phyloP scores from a whole-genome alignment of 2,113 vertebrate species.

The Eptatretus burgeri region DNA sequence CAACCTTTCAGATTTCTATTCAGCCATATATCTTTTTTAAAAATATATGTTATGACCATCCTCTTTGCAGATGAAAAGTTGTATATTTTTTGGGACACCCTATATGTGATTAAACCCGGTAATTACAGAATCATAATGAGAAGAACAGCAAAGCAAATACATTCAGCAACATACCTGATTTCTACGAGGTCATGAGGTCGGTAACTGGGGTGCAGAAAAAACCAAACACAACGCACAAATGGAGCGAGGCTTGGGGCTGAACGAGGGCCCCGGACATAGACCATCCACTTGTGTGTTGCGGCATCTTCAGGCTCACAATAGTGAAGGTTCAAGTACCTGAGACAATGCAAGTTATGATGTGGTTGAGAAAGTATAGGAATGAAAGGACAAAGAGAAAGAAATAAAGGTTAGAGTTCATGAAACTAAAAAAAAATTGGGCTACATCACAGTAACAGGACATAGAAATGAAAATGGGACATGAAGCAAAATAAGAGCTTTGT shows the following conservation, averaged over 20 bases:
- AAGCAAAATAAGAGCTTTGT: constrained; percentile 6
- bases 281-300: constrained; percentile 98
- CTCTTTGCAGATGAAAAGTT: no score
- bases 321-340: constrained; percentile 25
- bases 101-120: neutral
- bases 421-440: neutral
- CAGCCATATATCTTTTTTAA: no score
- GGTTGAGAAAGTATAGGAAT: constrained; percentile 4
- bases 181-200: constrained; percentile 94
- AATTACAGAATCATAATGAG: constrained; percentile 7
- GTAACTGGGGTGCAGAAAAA: constrained; percentile 93
- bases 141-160: constrained; percentile 9
- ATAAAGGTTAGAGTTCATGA: neutral
- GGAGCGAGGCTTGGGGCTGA: constrained; percentile 81
- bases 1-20: no score
- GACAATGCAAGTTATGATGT: no score
- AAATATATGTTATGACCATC: no score
- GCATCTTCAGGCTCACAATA: no score
- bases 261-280: constrained; percentile 70
- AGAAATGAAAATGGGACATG: neutral
- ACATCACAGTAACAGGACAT: neutral
- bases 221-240: constrained; percentile 99
- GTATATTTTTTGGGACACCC: no score
- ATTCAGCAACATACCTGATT: constrained; percentile 39
- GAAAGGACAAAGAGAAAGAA: neutral